phyloP scores from a whole-genome alignment of 1,140 invertebrate genomes.

The Solen grandis region DNA sequence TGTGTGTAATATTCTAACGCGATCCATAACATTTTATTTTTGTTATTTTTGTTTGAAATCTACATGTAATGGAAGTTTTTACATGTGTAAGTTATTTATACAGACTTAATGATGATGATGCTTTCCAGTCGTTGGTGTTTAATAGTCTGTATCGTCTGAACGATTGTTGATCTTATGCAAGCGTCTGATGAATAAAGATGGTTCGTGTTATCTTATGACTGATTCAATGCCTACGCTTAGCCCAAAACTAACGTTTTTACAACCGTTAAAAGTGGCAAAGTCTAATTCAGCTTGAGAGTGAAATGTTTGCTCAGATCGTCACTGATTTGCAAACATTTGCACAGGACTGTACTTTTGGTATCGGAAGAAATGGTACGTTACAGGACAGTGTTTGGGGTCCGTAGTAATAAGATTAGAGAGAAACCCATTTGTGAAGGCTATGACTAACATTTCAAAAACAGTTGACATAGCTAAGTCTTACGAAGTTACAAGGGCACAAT shows the following conservation, averaged over 20 bases:
- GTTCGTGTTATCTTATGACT: constrained; percentile 20
- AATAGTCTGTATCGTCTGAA: no score
- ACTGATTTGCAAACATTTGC: constrained; percentile 29
- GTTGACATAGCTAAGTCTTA: constrained; percentile 25
- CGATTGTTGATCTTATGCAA: no score
- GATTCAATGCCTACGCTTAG: constrained; percentile 18
- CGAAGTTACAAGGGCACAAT: constrained; percentile 14
- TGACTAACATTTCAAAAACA: constrained; percentile 3
- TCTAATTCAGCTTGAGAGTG: constrained; percentile 8
- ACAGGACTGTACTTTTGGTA: constrained; percentile 17
- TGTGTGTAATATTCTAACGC: no score
- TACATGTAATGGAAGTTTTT: no score
- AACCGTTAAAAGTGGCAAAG: constrained; percentile 38
- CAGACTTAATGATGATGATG: no score
- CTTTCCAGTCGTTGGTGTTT: no score
- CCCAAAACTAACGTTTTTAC: constrained; percentile 21
- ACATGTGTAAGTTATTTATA: no score
- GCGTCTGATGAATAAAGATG: no score
- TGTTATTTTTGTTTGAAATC: no score
- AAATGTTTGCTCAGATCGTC: constrained; percentile 30
- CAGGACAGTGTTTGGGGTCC: constrained; percentile 22
- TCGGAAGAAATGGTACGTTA: constrained; percentile 32
- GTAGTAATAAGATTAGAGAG: constrained; percentile 9
- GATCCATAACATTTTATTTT: no score
- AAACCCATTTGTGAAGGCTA: constrained; percentile 8